Evolutionary conservation across 2,888 invertebrate genomes (phyloP).

Genomic region (Microplitis deprimator): DNA sequence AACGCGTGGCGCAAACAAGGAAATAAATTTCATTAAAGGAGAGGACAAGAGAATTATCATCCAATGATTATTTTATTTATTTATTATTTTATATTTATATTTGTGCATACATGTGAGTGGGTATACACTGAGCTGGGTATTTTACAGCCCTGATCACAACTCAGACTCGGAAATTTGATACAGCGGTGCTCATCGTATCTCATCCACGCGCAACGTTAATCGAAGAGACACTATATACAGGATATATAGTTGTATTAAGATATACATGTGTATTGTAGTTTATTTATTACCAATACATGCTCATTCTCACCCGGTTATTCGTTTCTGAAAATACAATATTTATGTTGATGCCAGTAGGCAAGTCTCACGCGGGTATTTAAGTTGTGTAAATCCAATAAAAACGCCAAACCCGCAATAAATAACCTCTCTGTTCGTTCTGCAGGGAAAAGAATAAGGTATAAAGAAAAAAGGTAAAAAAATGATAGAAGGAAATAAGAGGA

Average conservation of each 20-base stretch:
- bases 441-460: conserved; percentile 25
- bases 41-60: conserved; percentile 14
- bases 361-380: conserved; percentile 66
- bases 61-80: conserved; percentile 10
- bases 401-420: conserved; percentile 69
- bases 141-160: conserved; percentile 13
- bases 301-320: conserved; percentile 34
- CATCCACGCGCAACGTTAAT: conserved; percentile 14
- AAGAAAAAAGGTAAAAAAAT: conserved; percentile 36
- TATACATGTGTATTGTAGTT: conserved; percentile 9
- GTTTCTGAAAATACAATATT: conserved; percentile 64
- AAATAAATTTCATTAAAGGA: conserved; percentile 45
- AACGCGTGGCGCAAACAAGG: conserved; percentile 44
- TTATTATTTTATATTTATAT: conserved; percentile 15
- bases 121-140: neutral
- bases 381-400: conserved; percentile 71
- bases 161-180: conserved; percentile 24
- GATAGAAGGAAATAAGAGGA: conserved; percentile 27
- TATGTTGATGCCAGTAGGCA: conserved; percentile 61
- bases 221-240: conserved; percentile 9
- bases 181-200: conserved; percentile 35
- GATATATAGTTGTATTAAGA: conserved; percentile 2
- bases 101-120: neutral
- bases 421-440: conserved; percentile 62
- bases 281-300: neutral